Percentiles rank a stretch among this genome's conserved stretches.
Conservation (phyloP, 1,140 invertebrate genomes). For the Chironomus tepperi region DNA sequence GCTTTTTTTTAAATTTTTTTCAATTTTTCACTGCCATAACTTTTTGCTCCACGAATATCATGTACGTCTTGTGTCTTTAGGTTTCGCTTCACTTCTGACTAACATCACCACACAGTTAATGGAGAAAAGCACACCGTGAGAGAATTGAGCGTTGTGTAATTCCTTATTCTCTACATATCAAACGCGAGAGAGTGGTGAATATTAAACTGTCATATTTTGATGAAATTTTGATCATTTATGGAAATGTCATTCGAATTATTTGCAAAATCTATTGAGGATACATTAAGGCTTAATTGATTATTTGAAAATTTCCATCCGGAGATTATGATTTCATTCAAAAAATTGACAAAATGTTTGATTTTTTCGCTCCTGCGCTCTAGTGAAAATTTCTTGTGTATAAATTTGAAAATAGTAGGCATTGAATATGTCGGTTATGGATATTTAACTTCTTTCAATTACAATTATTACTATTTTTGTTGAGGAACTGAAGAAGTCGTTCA, state of each 20-base stretch:
- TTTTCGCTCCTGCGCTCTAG: not conserved
- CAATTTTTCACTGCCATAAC: slow-evolving; percentile 1
- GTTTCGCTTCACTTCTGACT: slow-evolving; percentile 1
- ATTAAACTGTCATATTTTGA: not conserved
- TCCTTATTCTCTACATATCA: not conserved
- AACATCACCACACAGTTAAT: not conserved
- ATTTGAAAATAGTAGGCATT: not conserved
- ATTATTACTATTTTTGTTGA: too few species aligned
- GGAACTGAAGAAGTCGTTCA: too few species aligned
- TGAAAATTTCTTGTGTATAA: not conserved
- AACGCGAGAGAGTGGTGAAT: not conserved
- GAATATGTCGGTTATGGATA: too few species aligned
- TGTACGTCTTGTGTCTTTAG: not conserved
- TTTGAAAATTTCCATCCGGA: not conserved
- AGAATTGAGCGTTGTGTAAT: not conserved
- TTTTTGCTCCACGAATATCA: not conserved
- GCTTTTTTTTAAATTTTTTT: slow-evolving; percentile 11
- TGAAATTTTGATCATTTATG: not conserved
- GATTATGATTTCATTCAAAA: not conserved
- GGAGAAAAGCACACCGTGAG: not conserved
- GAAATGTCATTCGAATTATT: not conserved
- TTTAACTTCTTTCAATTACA: too few species aligned
- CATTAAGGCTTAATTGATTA: not conserved
- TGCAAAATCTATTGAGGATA: not conserved
- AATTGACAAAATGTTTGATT: not conserved